Base-by-base conservation (phyloP, 2,113 vertebrate species). In the Mobula birostris region DNA sequence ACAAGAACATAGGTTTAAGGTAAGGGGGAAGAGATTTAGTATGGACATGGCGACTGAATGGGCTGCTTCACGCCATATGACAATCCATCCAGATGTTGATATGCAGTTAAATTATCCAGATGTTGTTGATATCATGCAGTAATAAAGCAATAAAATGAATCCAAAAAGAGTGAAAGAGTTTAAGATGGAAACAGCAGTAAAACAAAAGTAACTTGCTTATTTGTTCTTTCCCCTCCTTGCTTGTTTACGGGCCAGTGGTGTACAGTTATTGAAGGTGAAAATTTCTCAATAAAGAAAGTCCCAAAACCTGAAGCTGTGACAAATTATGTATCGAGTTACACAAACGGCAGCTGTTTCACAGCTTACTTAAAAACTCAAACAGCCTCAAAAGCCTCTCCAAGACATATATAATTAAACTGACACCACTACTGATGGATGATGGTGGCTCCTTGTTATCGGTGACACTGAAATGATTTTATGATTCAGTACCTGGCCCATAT, bases 321-420 rank as follows among this genome's bases (percentile, higher is more conserved):
- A 92, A 61, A 27, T 48, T 12, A 92, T 9, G 90, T 92, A 36
- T 92, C n/a, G 40, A 9, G 9, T 92, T 72, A 93, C 91, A 93
- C 2, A 19, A 6, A 40, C 21, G 0, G 19, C 68, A 76, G 68
- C 88, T 70, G 66, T 29, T 36, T 70, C 19, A 70, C 68, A 14
- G 36, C 70, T 76, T 70, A 61, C 36, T 56, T 74, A 74, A 24
- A 74, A 27, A 68, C 72, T 91, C 68, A 48, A 93, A 72, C 70
- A 74, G 40, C 40, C 40, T 74, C 9, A 48, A 93, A 74, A 74
- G 24, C 21, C 21, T 56, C 40, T 74, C 11, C 32, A 32, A 63
- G 66, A 11, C 56, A 11, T 29, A 56, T 29, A n/a, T 88, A 88
- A 63, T 61, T 63, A 4, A 9, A 63, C 58, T 29, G 27, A 61